phyloP scores from a whole-genome alignment of 1,140 invertebrate genomes.

The Papilio polyxenes region DNA sequence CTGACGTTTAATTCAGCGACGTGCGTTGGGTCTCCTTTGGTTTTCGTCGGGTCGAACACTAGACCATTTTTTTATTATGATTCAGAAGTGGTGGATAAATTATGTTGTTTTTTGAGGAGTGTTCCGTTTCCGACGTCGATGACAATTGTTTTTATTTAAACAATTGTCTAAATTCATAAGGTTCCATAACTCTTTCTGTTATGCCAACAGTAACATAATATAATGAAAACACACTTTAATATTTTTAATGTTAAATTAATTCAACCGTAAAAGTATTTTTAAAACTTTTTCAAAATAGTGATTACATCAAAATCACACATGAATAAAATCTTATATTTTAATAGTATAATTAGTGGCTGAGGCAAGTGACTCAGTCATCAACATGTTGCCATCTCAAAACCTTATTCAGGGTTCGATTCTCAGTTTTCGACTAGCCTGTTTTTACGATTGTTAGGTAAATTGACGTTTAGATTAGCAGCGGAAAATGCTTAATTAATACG shows the following conservation, averaged over 20 bases:
- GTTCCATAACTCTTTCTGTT: not conserved
- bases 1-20: slow-evolving; percentile 59
- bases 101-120: slow-evolving; percentile 56
- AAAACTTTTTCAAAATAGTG: not conserved
- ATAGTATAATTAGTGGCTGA: too few relatives aligned
- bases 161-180: not conserved
- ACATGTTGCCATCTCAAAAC: too few relatives aligned
- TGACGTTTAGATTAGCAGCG: too few relatives aligned
- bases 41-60: slow-evolving; percentile 51
- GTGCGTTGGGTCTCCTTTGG: slow-evolving; percentile 49
- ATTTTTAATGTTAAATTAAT: not conserved
- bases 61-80: slow-evolving; percentile 48
- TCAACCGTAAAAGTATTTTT: not conserved
- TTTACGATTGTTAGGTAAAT: too few relatives aligned
- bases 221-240: not conserved
- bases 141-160: slow-evolving; percentile 12
- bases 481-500: too few relatives aligned
- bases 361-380: too few relatives aligned
- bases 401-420: too few relatives aligned
- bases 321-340: too few relatives aligned
- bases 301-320: not conserved
- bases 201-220: not conserved
- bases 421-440: too few relatives aligned
- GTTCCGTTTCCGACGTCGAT: slow-evolving; percentile 58
- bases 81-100: slow-evolving; percentile 50